Base-by-base conservation (phyloP, 2,888 invertebrate genomes). In the Leptothorax acervorum region DNA sequence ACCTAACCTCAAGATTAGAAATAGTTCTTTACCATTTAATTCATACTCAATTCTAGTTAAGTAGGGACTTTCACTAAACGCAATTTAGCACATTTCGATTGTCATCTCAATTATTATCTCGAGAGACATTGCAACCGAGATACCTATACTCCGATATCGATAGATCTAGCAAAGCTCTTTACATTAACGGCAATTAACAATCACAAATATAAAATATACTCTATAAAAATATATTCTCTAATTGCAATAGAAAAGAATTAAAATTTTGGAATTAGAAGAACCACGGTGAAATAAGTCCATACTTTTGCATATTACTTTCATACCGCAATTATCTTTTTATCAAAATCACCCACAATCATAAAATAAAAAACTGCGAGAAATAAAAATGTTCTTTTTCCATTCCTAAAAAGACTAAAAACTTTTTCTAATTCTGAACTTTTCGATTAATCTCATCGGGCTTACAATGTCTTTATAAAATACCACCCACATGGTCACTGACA, bases 21-120 rank as follows among this genome's bases (percentile, higher is more conserved):
- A 45, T 74, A 39, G 1, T 31, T 18, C 28, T 45, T 74, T 18
- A 73, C 28, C 4, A 45, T 60, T 74, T 60, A 60, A 60, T 42
- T 55, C 0, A 11, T 55, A 18, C 18, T 28, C 11, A 57, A 42
- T 45, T 45, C 12, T 42, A n/a, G n/a, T n/a, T n/a, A n/a, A n/a
- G n/a, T 55, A 62, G 12, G 23, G 23, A 74, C 4, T 74, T 31
- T 73, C 18, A 0, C 3, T n/a, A 60, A 60, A 60, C 8, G n/a
- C n/a, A n/a, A 31, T 18, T 68, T 31, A 66, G 12, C 18, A 11
- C 11, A 68, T 48, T 68, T 68, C 11, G 6, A 73, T 18, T 57
- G 12, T 39, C 9, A 55, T 71, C 8, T 45, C n/a, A 68, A 28
- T 42, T 45, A 28, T 23, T 23, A n/a, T 2, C 15, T n/a, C 9